These are phyloP conservation scores for Chlorocebus sabaeus DNA, from an alignment of 2,113 vertebrate species.

Conservation along the genomic window DNA sequence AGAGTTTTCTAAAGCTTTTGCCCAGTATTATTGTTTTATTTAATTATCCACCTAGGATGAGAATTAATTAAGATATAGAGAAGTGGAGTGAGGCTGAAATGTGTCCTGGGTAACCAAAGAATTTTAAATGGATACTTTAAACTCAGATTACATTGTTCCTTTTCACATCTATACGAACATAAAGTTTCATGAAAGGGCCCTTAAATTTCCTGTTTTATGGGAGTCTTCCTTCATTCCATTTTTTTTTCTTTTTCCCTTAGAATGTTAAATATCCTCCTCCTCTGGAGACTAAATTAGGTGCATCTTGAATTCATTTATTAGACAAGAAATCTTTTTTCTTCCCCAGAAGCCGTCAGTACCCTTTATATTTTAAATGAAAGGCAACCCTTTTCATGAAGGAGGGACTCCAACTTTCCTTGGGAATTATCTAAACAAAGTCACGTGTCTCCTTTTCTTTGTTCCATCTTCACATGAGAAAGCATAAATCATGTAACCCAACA, in stretches of 20 bases:
- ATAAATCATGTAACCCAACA: constrained; percentile 82
- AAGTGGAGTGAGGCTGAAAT: background rate
- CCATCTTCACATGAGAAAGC: constrained; percentile 78
- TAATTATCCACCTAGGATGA: background rate
- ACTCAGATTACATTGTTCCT: background rate
- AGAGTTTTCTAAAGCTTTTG: background rate
- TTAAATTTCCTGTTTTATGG: constrained; percentile 41
- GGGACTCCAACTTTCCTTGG: constrained; percentile 74
- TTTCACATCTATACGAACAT: constrained; percentile 30
- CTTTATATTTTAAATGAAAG: constrained; percentile 69
- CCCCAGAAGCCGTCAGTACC: constrained; percentile 68
- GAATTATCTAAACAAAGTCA: constrained; percentile 84
- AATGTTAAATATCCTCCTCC: constrained; percentile 63
- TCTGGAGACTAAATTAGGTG: constrained; percentile 69
- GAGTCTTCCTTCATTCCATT: constrained; percentile 22
- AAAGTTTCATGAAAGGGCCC: constrained; percentile 4
- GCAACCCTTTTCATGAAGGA: constrained; percentile 72
- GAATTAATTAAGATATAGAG: background rate
- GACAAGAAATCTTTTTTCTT: constrained; percentile 74
- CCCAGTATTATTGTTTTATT: background rate
- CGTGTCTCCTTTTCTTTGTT: constrained; percentile 68
- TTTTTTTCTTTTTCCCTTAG: background rate
- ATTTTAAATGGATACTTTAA: constrained; percentile 31
- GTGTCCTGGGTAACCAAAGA: background rate
- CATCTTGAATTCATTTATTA: constrained; percentile 80